Evolutionary conservation across 1,140 invertebrate genomes (phyloP).

Genomic region (Hypothenemus hampei): DNA sequence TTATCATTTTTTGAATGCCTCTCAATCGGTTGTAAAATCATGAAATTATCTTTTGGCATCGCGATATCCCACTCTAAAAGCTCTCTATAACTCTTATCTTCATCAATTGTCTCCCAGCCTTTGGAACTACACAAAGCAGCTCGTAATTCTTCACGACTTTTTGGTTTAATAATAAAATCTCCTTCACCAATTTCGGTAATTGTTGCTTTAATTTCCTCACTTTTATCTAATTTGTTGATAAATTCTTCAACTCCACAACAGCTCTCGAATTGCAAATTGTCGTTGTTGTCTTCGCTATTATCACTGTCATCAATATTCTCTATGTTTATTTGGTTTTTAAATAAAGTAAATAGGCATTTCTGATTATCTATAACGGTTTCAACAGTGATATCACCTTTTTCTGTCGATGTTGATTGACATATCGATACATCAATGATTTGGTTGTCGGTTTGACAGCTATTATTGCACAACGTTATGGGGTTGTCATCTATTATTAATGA

Average conservation of each 20-base stretch:
- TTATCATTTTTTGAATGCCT: slow-evolving; percentile 7
- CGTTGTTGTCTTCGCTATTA: neutral
- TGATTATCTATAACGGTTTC: too few species aligned
- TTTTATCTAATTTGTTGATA: slow-evolving; percentile 2
- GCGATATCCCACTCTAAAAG: slow-evolving; percentile 30
- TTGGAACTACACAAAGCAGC: neutral
- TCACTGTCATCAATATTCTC: neutral
- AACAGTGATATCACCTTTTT: too few species aligned
- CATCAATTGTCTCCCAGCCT: slow-evolving; percentile 8
- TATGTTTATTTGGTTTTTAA: neutral
- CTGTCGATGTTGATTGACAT: too few species aligned
- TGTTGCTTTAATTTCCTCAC: slow-evolving; percentile 5
- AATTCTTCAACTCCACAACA: neutral
- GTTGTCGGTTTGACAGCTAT: too few species aligned
- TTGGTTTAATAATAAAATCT: slow-evolving; percentile 16
- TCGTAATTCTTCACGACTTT: slow-evolving; percentile 25
- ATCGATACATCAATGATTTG: too few species aligned
- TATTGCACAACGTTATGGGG: too few species aligned
- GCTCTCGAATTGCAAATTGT: neutral
- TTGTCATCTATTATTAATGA: too few species aligned
- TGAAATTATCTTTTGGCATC: slow-evolving; percentile 25
- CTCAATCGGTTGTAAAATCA: slow-evolving; percentile 28
- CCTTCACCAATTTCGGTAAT: slow-evolving; percentile 16
- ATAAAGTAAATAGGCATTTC: neutral
- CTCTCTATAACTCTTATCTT: slow-evolving; percentile 29